Evolutionary conservation across 2,113 vertebrate genomes (phyloP).

Genomic region (Osmerus mordax): DNA sequence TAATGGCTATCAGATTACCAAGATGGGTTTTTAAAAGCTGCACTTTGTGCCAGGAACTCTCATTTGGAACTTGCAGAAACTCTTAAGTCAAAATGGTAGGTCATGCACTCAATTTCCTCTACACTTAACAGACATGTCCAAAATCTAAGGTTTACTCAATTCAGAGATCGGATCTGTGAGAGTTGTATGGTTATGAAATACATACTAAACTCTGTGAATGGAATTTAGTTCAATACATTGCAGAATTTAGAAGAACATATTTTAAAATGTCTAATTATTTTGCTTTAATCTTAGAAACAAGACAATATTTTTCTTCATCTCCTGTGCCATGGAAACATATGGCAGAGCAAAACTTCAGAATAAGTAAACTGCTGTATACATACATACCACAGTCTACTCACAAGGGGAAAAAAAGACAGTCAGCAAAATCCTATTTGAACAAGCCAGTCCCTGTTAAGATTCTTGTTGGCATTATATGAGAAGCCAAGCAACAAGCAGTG

Average conservation of each 20-base stretch:
- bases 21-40: not conserved
- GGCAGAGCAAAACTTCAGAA: slow-evolving; percentile 48
- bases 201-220: too few relatives aligned
- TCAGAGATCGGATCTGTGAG: too few relatives aligned
- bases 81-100: not conserved
- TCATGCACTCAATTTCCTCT: not conserved
- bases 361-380: slow-evolving; percentile 54
- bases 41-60: not conserved
- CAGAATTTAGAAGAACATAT: too few relatives aligned
- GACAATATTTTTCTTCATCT: slow-evolving; percentile 21
- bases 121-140: not conserved
- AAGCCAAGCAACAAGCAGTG: slow-evolving; percentile 39
- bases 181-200: too few relatives aligned
- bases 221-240: too few relatives aligned
- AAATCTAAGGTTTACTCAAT: too few relatives aligned
- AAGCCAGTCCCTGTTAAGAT: slow-evolving; percentile 52
- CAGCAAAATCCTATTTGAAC: slow-evolving; percentile 51
- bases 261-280: too few relatives aligned
- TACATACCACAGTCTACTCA: slow-evolving; percentile 50
- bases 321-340: slow-evolving; percentile 36
- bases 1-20: not conserved
- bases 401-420: slow-evolving; percentile 47
- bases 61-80: not conserved
- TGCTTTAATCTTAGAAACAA: too few relatives aligned
- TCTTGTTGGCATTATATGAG: slow-evolving; percentile 34